Conservation (phyloP, 2,888 invertebrate genomes). For the Campopleginae sp. region DNA sequence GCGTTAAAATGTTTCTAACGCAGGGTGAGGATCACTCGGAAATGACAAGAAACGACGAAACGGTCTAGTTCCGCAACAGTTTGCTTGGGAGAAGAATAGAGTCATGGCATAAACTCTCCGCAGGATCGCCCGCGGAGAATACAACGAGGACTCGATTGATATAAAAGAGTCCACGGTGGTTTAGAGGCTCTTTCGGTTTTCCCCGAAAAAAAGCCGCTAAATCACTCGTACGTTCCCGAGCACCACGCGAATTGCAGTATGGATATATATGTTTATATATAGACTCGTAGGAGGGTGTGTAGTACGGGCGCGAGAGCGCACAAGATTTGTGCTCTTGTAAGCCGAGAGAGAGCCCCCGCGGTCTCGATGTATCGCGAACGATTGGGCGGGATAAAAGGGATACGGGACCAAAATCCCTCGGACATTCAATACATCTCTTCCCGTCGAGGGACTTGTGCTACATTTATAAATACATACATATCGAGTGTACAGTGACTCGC, state of each 20-base stretch:
- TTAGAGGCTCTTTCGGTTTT: conserved; percentile 73
- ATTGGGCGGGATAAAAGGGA: conserved; percentile 83
- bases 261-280: background rate
- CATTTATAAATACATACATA: conserved; percentile 18
- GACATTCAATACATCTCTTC: conserved; percentile 77
- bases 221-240: conserved; percentile 77
- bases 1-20: background rate
- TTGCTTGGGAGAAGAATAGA: conserved; percentile 51
- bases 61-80: conserved; percentile 56
- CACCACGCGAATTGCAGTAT: conserved; percentile 43
- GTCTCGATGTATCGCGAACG: conserved; percentile 81
- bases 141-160: conserved; percentile 77
- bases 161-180: conserved; percentile 79
- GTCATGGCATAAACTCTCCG: conserved; percentile 50
- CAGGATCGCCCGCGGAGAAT: conserved; percentile 57
- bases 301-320: conserved; percentile 51
- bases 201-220: conserved; percentile 78
- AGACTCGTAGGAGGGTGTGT: conserved; percentile 46
- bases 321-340: conserved; percentile 70
- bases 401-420: conserved; percentile 72
- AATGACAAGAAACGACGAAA: conserved; percentile 1
- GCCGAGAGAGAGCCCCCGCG: conserved; percentile 74
- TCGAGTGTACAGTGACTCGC: background rate
- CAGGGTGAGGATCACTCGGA: background rate
- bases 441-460: conserved; percentile 59